A percentile compares a stretch with the other conserved stretches of the same genome.
Evolutionary conservation across 2,888 invertebrate genomes (phyloP).

Genomic region (Blera fallax): DNA sequence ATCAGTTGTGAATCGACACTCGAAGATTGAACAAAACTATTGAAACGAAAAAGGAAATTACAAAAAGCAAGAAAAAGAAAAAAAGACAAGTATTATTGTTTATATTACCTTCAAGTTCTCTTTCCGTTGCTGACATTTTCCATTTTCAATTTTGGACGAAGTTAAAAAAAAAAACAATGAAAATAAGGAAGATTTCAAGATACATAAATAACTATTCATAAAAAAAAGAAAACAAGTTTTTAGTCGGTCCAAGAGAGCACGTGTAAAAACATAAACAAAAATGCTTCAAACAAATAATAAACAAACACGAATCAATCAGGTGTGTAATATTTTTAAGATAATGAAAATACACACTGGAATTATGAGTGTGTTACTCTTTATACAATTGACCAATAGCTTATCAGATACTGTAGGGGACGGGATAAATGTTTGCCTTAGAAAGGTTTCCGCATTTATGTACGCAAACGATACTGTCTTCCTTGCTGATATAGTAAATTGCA

Average conservation of each 20-base stretch:
- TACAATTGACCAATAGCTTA: too few relatives aligned
- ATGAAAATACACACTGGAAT: too few relatives aligned
- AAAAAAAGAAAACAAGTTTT: not conserved
- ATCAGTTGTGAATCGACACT: slow-evolving; percentile 19
- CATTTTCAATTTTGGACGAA: slow-evolving; percentile 61
- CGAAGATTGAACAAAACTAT: slow-evolving; percentile 38
- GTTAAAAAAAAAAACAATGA: slow-evolving; percentile 56
- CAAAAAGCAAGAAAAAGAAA: slow-evolving; percentile 64
- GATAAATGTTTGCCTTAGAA: too few relatives aligned
- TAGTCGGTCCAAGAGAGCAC: not conserved
- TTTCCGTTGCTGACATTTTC: slow-evolving; percentile 84
- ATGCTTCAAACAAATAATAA: too few relatives aligned
- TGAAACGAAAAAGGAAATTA: slow-evolving; percentile 43
- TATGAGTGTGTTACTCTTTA: too few relatives aligned
- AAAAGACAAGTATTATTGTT: slow-evolving; percentile 46
- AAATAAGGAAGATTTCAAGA: slow-evolving; percentile 48
- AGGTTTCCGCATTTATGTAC: not conserved
- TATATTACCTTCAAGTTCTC: slow-evolving; percentile 84
- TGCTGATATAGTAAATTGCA: not conserved
- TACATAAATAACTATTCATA: slow-evolving; percentile 33
- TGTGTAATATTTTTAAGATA: too few relatives aligned
- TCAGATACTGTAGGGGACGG: too few relatives aligned
- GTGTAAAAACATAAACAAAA: not conserved
- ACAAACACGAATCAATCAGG: too few relatives aligned
- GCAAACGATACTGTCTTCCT: not conserved